Evolutionary conservation across 2,888 invertebrate genomes (phyloP).

Genomic region (Brassicogethes aeneus): DNA sequence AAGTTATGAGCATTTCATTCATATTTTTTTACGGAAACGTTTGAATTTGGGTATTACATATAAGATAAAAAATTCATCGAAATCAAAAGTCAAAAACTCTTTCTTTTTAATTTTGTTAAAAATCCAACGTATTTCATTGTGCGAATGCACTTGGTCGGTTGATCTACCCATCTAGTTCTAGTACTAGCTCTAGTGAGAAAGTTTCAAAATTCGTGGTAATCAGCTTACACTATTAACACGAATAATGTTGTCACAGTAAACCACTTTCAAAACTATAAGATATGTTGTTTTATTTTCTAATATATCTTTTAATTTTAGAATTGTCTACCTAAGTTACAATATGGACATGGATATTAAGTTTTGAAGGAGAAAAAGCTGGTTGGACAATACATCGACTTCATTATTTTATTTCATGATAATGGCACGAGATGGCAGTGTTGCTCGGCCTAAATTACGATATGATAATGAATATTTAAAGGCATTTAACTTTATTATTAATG

Average conservation of each 20-base stretch:
- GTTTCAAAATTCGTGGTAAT: too few relatives aligned
- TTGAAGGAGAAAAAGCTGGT: constrained; percentile 1
- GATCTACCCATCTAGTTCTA: neutral
- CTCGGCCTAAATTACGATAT: constrained; percentile 38
- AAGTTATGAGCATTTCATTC: too few relatives aligned
- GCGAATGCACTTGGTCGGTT: neutral
- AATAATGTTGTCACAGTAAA: too few relatives aligned
- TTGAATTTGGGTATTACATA: too few relatives aligned
- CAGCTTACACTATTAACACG: too few relatives aligned
- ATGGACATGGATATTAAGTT: neutral
- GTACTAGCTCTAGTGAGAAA: neutral
- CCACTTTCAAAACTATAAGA: neutral
- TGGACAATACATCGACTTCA: neutral
- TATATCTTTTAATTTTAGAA: neutral
- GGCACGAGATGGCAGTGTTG: constrained; percentile 28
- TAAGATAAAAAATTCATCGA: too few relatives aligned
- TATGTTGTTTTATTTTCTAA: neutral
- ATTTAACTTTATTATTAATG: neutral
- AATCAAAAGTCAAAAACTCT: too few relatives aligned
- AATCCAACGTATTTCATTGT: too few relatives aligned
- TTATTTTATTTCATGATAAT: constrained; percentile 17
- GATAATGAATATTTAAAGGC: constrained; percentile 30
- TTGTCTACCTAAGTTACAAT: too few relatives aligned
- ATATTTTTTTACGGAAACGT: too few relatives aligned
- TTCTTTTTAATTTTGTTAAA: too few relatives aligned